Evolutionary conservation across 2,113 vertebrate genomes (phyloP).

Genomic region (Xenopus tropicalis): UCB_Xtro_10.0 CM004451.2:64535501-64536000

Average conservation of each 20-base stretch:
- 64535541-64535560: slow-evolving; percentile 90
- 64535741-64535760: slow-evolving; percentile 99
- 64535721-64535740: slow-evolving; percentile 82
- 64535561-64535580: slow-evolving; percentile 92
- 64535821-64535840: slow-evolving; percentile 75
- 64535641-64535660: slow-evolving; percentile 92
- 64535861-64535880: slow-evolving; percentile 69
- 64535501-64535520: slow-evolving; percentile 95
- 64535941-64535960: slow-evolving; percentile 62
- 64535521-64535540: slow-evolving; percentile 89
- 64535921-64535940: slow-evolving; percentile 67
- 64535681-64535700: slow-evolving; percentile 89
- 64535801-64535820: slow-evolving; percentile 64
- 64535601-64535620: slow-evolving; percentile 98
- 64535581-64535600: slow-evolving; percentile 98
- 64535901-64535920: slow-evolving; percentile 86
- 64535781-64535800: slow-evolving; percentile 89
- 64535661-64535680: slow-evolving; percentile 96
- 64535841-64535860: slow-evolving; percentile 82
- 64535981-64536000: slow-evolving; percentile 4
- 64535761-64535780: slow-evolving; percentile 90
- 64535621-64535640: slow-evolving; percentile 97
- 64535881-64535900: slow-evolving; percentile 76
- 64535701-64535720: slow-evolving; percentile 92
- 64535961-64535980: slow-evolving; percentile 15